Percentiles rank a stretch among this genome's conserved stretches.
These are phyloP conservation scores for Poecilus cupreus DNA, from an alignment of 2,888 invertebrate species.

Conservation along the genomic window DNA sequence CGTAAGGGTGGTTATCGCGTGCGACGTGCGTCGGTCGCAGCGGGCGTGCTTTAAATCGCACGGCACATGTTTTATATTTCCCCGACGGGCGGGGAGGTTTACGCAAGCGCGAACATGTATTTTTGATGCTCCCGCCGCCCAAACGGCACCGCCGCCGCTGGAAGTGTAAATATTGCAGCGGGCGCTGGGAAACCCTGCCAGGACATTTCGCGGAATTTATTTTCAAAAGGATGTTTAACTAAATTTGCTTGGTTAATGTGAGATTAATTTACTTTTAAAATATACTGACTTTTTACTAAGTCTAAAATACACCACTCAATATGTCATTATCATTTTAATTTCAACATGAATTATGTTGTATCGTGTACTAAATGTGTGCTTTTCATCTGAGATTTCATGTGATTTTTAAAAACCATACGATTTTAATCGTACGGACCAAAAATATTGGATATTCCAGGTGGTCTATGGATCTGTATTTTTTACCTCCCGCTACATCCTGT, in stretches of 20 bases:
- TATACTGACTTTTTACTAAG: too few species aligned
- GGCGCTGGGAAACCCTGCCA: neutral
- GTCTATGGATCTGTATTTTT: too few species aligned
- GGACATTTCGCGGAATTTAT: neutral
- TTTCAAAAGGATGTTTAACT: neutral
- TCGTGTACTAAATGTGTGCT: too few species aligned
- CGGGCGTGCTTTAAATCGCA: constrained; percentile 27
- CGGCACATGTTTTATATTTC: constrained; percentile 41
- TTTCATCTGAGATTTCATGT: too few species aligned
- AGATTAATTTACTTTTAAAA: neutral
- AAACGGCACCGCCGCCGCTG: neutral
- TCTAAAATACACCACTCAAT: too few species aligned
- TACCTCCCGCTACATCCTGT: too few species aligned
- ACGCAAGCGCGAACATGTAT: constrained; percentile 12
- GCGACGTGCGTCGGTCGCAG: neutral
- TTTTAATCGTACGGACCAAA: too few species aligned
- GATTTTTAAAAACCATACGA: too few species aligned
- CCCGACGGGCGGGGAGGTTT: neutral
- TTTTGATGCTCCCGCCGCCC: constrained; percentile 7
- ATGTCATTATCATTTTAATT: too few species aligned
- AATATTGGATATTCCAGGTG: too few species aligned
- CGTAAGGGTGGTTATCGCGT: neutral
- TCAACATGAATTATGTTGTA: too few species aligned
- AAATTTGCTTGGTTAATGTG: neutral
- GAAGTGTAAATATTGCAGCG: neutral